Evolutionary conservation across 1,140 invertebrate species (phyloP).

Genomic region (Mercenaria mercenaria): DNA sequence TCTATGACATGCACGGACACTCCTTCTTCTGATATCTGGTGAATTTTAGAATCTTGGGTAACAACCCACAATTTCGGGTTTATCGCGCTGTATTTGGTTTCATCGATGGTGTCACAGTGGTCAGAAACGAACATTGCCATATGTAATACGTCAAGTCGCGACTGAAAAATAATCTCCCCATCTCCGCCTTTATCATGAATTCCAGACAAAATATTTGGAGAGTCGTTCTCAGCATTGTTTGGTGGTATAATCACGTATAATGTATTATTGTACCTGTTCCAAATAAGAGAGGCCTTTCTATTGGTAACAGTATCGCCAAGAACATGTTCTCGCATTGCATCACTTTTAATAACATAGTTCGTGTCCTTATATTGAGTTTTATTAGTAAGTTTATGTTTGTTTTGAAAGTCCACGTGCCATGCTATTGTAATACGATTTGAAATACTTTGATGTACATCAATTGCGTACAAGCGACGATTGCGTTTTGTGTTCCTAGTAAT

Average conservation of each 20-base stretch:
- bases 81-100: not conserved
- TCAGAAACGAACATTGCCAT: conserved; percentile 45
- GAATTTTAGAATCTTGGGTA: not conserved
- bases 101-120: not conserved
- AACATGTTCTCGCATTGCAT: not conserved
- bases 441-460: conserved; percentile 31
- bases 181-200: not conserved
- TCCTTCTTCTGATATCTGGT: not conserved
- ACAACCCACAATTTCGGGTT: not conserved
- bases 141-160: not conserved
- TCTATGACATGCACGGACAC: not conserved
- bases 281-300: conserved; percentile 6
- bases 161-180: not conserved
- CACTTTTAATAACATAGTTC: not conserved
- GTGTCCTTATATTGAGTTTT: not conserved
- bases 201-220: not conserved
- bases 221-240: not conserved
- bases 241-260: conserved; percentile 15
- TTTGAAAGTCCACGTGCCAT: conserved; percentile 20
- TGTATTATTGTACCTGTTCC: conserved; percentile 18
- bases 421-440: conserved; percentile 34
- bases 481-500: not conserved
- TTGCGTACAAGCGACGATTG: conserved; percentile 28
- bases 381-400: not conserved
- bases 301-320: not conserved